phyloP scores from a whole-genome alignment of 2,797 vertebrate species.

The Rhadinocentrus ornatus region DNA sequence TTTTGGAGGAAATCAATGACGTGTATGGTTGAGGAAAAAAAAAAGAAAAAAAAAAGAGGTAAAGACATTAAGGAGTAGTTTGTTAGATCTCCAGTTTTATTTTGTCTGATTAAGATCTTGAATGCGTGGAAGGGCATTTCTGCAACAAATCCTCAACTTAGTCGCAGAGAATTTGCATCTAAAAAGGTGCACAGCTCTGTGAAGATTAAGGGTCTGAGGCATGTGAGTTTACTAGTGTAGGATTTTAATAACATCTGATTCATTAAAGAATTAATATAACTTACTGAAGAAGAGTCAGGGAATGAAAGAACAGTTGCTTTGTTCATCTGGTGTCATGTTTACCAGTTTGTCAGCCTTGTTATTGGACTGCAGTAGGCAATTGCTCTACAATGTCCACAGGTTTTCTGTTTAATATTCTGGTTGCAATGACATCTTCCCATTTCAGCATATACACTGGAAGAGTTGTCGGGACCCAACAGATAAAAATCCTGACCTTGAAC shows the following conservation, averaged over 20 bases:
- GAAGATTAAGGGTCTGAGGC: too few relatives aligned
- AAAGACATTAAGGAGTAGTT: background rate
- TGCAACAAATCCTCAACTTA: constrained; percentile 17
- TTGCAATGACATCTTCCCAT: constrained; percentile 10
- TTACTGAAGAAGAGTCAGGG: background rate
- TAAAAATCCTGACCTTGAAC: constrained; percentile 46
- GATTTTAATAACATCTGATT: too few relatives aligned
- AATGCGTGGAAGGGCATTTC: background rate
- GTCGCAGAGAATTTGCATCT: constrained; percentile 31
- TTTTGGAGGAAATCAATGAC: constrained; percentile 2
- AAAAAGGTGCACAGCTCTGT: constrained; percentile 20
- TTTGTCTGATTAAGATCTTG: background rate
- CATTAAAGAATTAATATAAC: constrained; percentile 9
- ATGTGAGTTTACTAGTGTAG: too few relatives aligned
- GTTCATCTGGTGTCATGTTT: background rate
- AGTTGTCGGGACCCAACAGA: constrained; percentile 19
- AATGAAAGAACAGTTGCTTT: background rate
- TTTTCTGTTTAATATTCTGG: constrained; percentile 17
- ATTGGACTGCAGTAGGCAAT: constrained; percentile 3
- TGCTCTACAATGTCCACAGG: background rate
- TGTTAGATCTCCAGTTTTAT: background rate
- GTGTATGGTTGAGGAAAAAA: background rate
- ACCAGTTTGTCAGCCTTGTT: constrained; percentile 1
- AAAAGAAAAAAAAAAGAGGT: too few relatives aligned
- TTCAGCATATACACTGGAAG: constrained; percentile 9